Base-by-base conservation (phyloP, 2,888 invertebrate species). In the Drosophila tripunctata region DNA sequence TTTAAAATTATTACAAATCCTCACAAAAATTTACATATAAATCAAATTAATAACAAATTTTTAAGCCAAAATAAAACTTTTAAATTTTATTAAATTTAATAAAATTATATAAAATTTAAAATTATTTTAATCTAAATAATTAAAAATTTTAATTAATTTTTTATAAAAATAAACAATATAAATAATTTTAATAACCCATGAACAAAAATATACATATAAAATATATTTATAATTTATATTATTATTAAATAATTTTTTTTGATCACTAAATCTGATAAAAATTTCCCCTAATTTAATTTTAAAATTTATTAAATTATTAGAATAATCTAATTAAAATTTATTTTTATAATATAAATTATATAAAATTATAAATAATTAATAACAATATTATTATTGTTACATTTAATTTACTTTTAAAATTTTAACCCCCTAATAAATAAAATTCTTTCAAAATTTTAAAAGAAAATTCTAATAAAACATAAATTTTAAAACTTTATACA, bases 11-110 rank as follows among this genome's bases (percentile, higher is more conserved):
- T 75, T 88, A 89, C 78, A 63, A 57, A 78, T 83, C 85, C 77
- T 89, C 50, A 92, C 91, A 91, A 92, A 92, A 92, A 92, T 92
- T 92, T 92, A 92, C 92, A 93, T 93, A 90, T 93, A 93, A 93
- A 92, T 92, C 91, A 93, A 92, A 91, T 75, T 92, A 90, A 86
- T 76, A 93, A 91, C 90, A 92, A 93, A 92, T 88, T 90, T 67
- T 61, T 60, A 85, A 92, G 87, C 88, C 91, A 92, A 90, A 89
- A 92, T 92, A 92, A 93, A 92, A 92, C 92, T 40, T 51, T 51
- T 5, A 62, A 17, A 36, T 27, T 47, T 35, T 27, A 22, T 14
- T 14, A 15, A 27, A 54, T n/a, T 38, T 52, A 44, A 56, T 57
- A 38, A 38, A 48, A 55, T 21, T 24, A 41, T 38, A 40, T 30